Conservation (phyloP, 2,888 invertebrate species). For the Julus scandinavius region DNA sequence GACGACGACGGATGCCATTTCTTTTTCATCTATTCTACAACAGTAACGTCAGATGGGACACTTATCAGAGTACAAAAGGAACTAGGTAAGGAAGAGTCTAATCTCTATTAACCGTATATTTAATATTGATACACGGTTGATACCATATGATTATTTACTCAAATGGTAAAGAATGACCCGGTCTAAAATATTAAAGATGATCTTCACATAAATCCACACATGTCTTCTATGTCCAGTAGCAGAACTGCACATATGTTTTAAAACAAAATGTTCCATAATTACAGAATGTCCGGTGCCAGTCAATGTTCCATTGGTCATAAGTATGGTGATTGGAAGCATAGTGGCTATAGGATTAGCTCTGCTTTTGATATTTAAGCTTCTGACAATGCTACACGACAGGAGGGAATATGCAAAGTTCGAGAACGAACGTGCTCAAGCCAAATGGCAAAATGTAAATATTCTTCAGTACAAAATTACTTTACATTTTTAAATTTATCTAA, state of each 20-base stretch:
- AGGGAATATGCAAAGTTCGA: slow-evolving; percentile 98
- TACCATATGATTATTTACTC: too few species aligned
- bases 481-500: too few species aligned
- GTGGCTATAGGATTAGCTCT: slow-evolving; percentile 94
- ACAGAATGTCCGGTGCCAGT: slow-evolving; percentile 71
- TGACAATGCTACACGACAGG: slow-evolving; percentile 96
- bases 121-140: too few species aligned
- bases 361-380: slow-evolving; percentile 94
- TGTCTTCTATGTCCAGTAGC: too few species aligned
- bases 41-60: background rate
- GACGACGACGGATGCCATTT: slow-evolving; percentile 39
- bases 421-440: slow-evolving; percentile 96
- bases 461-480: background rate
- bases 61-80: slow-evolving; percentile 4
- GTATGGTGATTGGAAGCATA: slow-evolving; percentile 96
- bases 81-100: background rate
- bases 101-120: too few species aligned
- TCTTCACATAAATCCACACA: too few species aligned
- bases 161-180: too few species aligned
- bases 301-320: slow-evolving; percentile 75
- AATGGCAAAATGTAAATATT: slow-evolving; percentile 93
- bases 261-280: background rate
- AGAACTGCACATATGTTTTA: too few species aligned
- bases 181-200: too few species aligned
- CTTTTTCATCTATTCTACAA: slow-evolving; percentile 38